Conservation (phyloP, 2,797 vertebrate species). For the Pipistrellus pipistrellus region DNA sequence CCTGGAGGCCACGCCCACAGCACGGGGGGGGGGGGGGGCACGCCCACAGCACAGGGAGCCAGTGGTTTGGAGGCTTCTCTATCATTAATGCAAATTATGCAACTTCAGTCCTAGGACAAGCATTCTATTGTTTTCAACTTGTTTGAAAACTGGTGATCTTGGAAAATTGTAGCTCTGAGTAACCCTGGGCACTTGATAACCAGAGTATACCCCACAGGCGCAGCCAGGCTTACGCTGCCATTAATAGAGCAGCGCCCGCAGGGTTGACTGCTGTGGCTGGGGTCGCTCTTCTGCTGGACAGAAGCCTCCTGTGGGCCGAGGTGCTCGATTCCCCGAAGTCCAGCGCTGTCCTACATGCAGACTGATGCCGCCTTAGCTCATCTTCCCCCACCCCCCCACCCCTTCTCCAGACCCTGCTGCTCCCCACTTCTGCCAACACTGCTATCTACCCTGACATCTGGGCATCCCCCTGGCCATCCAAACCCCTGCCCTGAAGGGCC, state of each 20-base stretch:
- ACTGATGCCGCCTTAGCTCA: neutral
- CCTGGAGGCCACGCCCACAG: neutral
- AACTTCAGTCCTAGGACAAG: neutral
- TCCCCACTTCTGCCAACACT: neutral
- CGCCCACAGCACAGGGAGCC: neutral
- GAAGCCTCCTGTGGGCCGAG: neutral
- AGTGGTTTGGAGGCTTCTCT: neutral
- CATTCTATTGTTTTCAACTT: neutral
- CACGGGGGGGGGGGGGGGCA: no score
- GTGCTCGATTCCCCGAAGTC: neutral
- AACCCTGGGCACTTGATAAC: neutral
- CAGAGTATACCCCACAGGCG: neutral
- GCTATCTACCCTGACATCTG: neutral
- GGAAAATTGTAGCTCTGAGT: neutral
- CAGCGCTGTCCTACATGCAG: fast-evolving
- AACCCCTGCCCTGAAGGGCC: neutral
- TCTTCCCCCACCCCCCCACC: no score
- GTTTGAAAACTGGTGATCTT: neutral
- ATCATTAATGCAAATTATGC: neutral
- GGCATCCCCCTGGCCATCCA: neutral
- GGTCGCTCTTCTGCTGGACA: neutral
- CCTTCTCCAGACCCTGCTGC: neutral
- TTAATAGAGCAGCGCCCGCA: neutral
- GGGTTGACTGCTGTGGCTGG: neutral
- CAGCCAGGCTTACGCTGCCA: neutral